Conservation (phyloP, 2,113 vertebrate species). For the Origma solitaria region DNA sequence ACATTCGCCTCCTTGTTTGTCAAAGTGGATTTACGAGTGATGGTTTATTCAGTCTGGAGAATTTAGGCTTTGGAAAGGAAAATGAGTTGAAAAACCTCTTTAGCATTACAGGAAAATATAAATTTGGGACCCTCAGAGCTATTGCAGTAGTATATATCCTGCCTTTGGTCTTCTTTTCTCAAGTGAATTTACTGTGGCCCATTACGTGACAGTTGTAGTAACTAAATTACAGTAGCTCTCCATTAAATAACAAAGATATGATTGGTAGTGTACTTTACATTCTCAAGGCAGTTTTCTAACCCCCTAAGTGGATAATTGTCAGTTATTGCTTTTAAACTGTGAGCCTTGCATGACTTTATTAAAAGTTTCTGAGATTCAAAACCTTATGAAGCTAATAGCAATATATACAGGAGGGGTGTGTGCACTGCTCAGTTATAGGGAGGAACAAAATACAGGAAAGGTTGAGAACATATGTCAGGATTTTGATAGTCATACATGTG, state of each 20-base stretch:
- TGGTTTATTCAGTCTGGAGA: constrained; percentile 18
- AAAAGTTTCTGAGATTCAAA: constrained; percentile 46
- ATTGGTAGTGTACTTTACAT: constrained; percentile 60
- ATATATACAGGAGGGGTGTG: not conserved
- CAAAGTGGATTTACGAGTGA: constrained; percentile 5
- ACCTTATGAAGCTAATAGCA: not conserved
- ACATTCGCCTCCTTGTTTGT: not conserved
- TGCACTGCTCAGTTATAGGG: rapidly evolving
- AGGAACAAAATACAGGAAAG: not conserved
- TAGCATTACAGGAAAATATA: constrained; percentile 20
- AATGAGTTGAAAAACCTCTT: constrained; percentile 41
- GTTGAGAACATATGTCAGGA: not conserved
- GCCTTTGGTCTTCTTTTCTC: constrained; percentile 15
- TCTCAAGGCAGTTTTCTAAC: constrained; percentile 64
- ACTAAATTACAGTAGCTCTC: constrained; percentile 59
- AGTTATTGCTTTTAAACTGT: constrained; percentile 65
- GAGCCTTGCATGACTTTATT: constrained; percentile 39
- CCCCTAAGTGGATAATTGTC: constrained; percentile 70
- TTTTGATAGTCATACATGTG: rapidly evolving
- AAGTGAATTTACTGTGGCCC: constrained; percentile 52
- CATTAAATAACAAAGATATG: constrained; percentile 70
- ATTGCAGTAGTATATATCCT: constrained; percentile 26
- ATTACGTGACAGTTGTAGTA: constrained; percentile 43
- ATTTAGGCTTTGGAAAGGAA: constrained; percentile 40
- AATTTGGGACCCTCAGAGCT: constrained; percentile 3